Percentiles rank a stretch among this genome's conserved stretches.
Evolutionary conservation across 2,888 invertebrate species (phyloP).

Genomic region (Rhimphoctona megacephalus): DNA sequence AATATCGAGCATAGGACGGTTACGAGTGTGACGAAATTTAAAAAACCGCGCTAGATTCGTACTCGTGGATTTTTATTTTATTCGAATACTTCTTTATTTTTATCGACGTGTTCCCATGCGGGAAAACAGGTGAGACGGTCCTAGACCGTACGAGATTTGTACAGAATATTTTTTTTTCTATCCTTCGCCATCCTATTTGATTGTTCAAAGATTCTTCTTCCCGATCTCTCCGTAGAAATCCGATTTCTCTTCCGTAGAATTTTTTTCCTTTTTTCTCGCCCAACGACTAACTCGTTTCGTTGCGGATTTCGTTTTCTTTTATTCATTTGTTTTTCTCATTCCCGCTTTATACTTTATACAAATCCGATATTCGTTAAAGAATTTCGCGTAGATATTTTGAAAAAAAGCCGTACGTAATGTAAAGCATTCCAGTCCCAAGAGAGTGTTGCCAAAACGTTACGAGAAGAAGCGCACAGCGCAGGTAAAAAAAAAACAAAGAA

Average conservation of each 20-base stretch:
- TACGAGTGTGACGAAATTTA: constrained; percentile 6
- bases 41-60: neutral
- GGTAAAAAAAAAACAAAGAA: neutral
- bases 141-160: constrained; percentile 40
- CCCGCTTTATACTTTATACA: neutral
- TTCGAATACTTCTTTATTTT: constrained; percentile 23
- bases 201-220: constrained; percentile 53
- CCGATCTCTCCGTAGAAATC: constrained; percentile 12
- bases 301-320: neutral
- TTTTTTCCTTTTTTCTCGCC: neutral
- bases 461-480: constrained; percentile 23
- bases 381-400: constrained; percentile 6
- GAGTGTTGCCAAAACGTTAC: constrained; percentile 22
- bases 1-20: neutral
- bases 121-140: constrained; percentile 20
- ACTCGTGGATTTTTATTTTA: constrained; percentile 3
- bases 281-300: neutral
- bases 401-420: constrained; percentile 34
- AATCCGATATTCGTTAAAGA: constrained; percentile 12
- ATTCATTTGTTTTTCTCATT: neutral
- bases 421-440: constrained; percentile 53
- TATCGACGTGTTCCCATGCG: constrained; percentile 2
- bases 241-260: constrained; percentile 54
- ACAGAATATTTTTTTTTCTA: constrained; percentile 27
- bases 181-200: constrained; percentile 34